These are phyloP conservation scores for Nematolebias whitei DNA, from an alignment of 2,113 vertebrate genomes.

Conservation along the genomic window DNA sequence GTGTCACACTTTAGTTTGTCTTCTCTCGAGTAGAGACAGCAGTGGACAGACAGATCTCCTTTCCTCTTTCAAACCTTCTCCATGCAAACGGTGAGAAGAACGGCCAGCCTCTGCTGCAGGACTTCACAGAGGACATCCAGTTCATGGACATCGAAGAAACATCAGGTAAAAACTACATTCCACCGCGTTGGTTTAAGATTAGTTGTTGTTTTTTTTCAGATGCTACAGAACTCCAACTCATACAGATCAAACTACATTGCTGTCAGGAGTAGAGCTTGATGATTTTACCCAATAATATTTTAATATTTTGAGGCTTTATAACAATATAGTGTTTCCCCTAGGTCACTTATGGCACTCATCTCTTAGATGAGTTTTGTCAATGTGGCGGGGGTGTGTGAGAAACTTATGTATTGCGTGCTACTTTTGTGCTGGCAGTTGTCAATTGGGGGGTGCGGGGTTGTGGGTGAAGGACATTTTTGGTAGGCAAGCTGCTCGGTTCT, in stretches of 20 bases:
- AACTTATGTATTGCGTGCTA: too few species aligned
- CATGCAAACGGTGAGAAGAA: constrained; percentile 92
- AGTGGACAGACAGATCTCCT: constrained; percentile 94
- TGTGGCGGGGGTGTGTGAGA: too few species aligned
- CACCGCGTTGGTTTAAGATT: background rate
- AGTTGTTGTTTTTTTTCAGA: background rate
- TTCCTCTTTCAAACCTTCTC: constrained; percentile 91
- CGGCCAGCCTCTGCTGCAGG: constrained; percentile 86
- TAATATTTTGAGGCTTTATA: too few species aligned
- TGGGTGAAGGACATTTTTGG: too few species aligned
- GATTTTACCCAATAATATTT: too few species aligned
- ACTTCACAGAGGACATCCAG: constrained; percentile 93
- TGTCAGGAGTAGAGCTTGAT: background rate
- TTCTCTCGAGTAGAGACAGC: constrained; percentile 85
- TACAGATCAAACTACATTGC: background rate
- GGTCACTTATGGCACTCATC: too few species aligned
- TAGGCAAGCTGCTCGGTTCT: too few species aligned
- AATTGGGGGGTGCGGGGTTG: too few species aligned
- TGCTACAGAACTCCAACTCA: background rate
- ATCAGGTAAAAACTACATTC: constrained; percentile 76
- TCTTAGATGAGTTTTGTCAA: too few species aligned
- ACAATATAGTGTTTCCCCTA: too few species aligned
- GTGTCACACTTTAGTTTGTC: constrained; percentile 1
- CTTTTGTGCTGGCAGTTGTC: too few species aligned
- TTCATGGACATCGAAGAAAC: constrained; percentile 97